A percentile compares a stretch with the other conserved stretches of the same genome.
Conservation (phyloP, 2,797 vertebrate species). For the Tenualosa thibaudeaui region DNA sequence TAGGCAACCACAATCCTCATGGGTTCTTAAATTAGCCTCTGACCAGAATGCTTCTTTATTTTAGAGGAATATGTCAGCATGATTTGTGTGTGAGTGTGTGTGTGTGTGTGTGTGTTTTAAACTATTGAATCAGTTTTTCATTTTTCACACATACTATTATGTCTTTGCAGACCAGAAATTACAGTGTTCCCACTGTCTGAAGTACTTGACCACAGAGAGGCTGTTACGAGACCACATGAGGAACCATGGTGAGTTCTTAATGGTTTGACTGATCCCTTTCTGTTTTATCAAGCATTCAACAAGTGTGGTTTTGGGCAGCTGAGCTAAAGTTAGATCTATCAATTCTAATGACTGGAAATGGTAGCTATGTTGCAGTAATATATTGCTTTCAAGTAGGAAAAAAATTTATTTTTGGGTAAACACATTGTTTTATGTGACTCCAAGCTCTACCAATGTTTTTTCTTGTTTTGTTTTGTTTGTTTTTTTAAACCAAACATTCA, state of each 20-base stretch:
- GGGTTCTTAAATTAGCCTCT: background rate
- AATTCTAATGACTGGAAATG: background rate
- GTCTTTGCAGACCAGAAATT: constrained; percentile 86
- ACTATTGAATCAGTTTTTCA: too few species aligned
- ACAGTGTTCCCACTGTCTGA: constrained; percentile 96
- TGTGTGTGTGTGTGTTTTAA: background rate
- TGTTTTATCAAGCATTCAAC: background rate
- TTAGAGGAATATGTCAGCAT: background rate
- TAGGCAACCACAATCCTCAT: too few species aligned
- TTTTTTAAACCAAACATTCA: too few species aligned
- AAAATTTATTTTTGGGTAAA: too few species aligned
- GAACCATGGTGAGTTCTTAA: constrained; percentile 84
- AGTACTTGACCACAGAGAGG: constrained; percentile 92
- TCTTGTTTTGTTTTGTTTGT: too few species aligned
- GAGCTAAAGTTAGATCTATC: background rate
- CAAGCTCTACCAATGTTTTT: too few species aligned
- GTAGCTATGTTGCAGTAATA: too few species aligned
- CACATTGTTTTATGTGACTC: too few species aligned
- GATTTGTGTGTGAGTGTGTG: background rate
- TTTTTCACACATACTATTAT: background rate
- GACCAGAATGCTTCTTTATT: background rate
- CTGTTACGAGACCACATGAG: constrained; percentile 96
- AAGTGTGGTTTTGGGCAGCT: background rate
- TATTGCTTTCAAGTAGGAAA: too few species aligned
- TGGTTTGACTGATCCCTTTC: background rate